phyloP scores from a whole-genome alignment of 2,888 invertebrate genomes.

The Drosophila subquinaria region DNA sequence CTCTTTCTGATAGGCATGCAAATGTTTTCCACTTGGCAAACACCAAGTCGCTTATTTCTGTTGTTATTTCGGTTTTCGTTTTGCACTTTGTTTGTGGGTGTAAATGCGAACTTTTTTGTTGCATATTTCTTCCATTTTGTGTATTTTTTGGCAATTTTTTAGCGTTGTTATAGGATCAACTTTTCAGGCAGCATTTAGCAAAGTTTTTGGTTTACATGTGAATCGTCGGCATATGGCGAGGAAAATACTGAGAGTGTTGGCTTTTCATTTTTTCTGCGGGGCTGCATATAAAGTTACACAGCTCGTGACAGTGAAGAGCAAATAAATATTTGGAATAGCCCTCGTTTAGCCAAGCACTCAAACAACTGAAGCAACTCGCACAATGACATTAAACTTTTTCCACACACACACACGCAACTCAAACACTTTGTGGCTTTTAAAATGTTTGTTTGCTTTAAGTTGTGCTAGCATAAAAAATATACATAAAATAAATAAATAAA shows the following conservation, averaged over 20 bases:
- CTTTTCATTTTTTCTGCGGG: slow-evolving; percentile 1
- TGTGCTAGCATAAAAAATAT: slow-evolving; percentile 27
- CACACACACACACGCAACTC: slow-evolving; percentile 23
- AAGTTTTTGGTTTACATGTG: slow-evolving; percentile 62
- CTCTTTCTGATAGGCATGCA: slow-evolving; percentile 55
- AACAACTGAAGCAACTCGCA: slow-evolving; percentile 43
- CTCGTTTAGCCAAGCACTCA: slow-evolving; percentile 46
- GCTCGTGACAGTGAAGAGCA: slow-evolving; percentile 41
- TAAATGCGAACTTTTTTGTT: slow-evolving; percentile 61
- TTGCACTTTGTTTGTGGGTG: slow-evolving; percentile 55
- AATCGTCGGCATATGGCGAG: slow-evolving; percentile 47
- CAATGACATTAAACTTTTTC: slow-evolving; percentile 60
- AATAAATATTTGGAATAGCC: slow-evolving; percentile 56
- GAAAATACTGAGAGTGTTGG: slow-evolving; percentile 23
- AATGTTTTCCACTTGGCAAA: slow-evolving; percentile 77
- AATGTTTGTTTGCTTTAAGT: slow-evolving; percentile 63
- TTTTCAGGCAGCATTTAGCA: slow-evolving; percentile 64
- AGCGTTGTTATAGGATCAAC: slow-evolving; percentile 46
- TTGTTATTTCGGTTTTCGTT: slow-evolving; percentile 47
- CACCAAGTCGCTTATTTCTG: slow-evolving; percentile 58
- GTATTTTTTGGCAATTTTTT: slow-evolving; percentile 40
- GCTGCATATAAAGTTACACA: slow-evolving; percentile 26
- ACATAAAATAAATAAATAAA: slow-evolving; percentile 24
- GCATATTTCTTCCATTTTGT: slow-evolving; percentile 40
- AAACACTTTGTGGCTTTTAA: slow-evolving; percentile 57